These are phyloP conservation scores for Drosophila koepferae DNA, from an alignment of 2,888 invertebrate genomes.

Conservation along the genomic window DNA sequence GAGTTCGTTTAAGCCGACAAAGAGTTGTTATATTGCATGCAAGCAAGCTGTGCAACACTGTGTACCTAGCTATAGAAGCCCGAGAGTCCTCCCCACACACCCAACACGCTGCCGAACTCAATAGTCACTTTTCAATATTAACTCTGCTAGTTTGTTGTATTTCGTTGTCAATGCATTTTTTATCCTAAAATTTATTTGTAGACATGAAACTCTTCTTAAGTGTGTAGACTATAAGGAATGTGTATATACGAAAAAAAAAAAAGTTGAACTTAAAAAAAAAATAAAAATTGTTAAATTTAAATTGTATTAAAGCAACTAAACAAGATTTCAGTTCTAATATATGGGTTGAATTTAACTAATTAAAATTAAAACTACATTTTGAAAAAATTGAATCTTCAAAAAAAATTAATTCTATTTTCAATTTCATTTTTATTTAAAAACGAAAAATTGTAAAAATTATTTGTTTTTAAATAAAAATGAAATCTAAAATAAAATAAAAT, in stretches of 20 bases:
- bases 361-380: too few relatives aligned
- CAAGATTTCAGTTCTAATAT: background rate
- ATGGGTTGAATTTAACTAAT: too few relatives aligned
- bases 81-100: slow-evolving; percentile 43
- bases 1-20: slow-evolving; percentile 88
- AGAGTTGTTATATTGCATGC: background rate
- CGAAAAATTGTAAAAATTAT: too few relatives aligned
- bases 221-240: slow-evolving; percentile 63
- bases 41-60: slow-evolving; percentile 2
- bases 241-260: slow-evolving; percentile 46
- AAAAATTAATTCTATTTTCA: too few relatives aligned
- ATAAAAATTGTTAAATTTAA: slow-evolving; percentile 23
- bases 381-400: too few relatives aligned
- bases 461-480: too few relatives aligned
- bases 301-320: background rate
- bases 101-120: slow-evolving; percentile 18
- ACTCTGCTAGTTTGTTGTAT: slow-evolving; percentile 49
- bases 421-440: too few relatives aligned
- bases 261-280: slow-evolving; percentile 23
- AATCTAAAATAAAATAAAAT: too few relatives aligned
- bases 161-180: slow-evolving; percentile 64
- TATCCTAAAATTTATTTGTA: slow-evolving; percentile 64
- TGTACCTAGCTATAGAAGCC: slow-evolving; percentile 53
- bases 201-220: slow-evolving; percentile 41
- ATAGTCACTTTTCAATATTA: slow-evolving; percentile 36